A percentile compares a stretch with the other conserved stretches of the same genome.
Evolutionary conservation across 2,113 vertebrate species (phyloP).

Genomic region (Megaptera novaeangliae): DNA sequence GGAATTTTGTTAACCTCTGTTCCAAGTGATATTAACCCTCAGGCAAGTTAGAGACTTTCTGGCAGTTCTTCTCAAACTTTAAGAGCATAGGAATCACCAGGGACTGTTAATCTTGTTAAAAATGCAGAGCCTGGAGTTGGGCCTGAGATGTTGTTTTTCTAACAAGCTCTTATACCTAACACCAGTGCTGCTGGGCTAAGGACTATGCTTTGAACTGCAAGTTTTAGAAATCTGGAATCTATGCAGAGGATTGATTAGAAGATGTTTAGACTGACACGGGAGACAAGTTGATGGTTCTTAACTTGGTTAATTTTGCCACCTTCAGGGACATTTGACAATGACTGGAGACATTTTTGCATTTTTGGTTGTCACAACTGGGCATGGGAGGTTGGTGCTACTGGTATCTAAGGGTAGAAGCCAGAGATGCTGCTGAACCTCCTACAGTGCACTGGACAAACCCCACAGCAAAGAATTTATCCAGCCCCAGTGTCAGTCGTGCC

Average conservation of each 20-base stretch:
- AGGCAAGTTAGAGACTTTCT: neutral
- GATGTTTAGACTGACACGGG: neutral
- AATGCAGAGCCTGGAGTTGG: neutral
- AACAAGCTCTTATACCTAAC: neutral
- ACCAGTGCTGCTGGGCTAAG: neutral
- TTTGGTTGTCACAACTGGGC: neutral
- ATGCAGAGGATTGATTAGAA: neutral
- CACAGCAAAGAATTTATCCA: neutral
- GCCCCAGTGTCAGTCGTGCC: neutral
- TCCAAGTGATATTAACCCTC: neutral
- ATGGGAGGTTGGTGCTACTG: neutral
- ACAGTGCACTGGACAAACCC: neutral
- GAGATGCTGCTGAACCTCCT: neutral
- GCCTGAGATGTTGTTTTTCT: neutral
- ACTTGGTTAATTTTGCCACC: neutral
- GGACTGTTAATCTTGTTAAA: neutral
- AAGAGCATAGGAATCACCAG: neutral
- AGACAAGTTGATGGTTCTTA: neutral
- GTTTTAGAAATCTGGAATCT: neutral
- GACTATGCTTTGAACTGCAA: neutral
- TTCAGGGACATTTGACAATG: neutral
- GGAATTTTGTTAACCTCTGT: neutral
- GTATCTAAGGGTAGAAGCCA: neutral
- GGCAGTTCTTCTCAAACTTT: neutral
- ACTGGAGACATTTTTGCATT: neutral